Percentiles rank a stretch among this genome's conserved stretches.
Evolutionary conservation across 2,888 invertebrate genomes (phyloP).

Genomic region (Drosophila picticornis): DNA sequence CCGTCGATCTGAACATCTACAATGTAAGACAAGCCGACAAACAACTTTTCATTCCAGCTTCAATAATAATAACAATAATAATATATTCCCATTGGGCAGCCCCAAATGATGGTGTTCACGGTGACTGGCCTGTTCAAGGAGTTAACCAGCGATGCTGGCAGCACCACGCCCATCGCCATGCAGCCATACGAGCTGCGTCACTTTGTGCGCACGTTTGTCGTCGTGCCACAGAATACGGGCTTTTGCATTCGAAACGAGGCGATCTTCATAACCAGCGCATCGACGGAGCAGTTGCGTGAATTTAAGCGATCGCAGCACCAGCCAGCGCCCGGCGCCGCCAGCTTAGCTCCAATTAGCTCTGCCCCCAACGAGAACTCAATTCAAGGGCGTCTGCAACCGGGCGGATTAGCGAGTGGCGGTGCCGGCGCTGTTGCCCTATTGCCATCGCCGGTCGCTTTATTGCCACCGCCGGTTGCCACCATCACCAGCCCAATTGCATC

Average conservation of each 20-base stretch:
- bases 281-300: conserved; percentile 87
- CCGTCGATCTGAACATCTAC: conserved; percentile 93
- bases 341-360: neutral
- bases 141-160: conserved; percentile 85
- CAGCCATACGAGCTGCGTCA: conserved; percentile 86
- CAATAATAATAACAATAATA: neutral
- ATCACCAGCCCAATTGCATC: neutral
- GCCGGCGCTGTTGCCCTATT: neutral
- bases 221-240: conserved; percentile 92
- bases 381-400: conserved; percentile 72
- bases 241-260: conserved; percentile 95
- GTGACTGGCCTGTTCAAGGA: conserved; percentile 96
- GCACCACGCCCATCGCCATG: conserved; percentile 50
- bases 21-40: conserved; percentile 32
- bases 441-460: conserved; percentile 16
- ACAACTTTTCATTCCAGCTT: neutral
- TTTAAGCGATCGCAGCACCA: conserved; percentile 65
- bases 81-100: conserved; percentile 63
- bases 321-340: conserved; percentile 6
- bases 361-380: conserved; percentile 49
- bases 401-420: conserved; percentile 6
- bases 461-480: conserved; percentile 16
- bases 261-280: conserved; percentile 91
- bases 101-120: conserved; percentile 91
- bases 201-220: conserved; percentile 91